phyloP scores from a whole-genome alignment of 2,797 vertebrate species.

The Pseudomugil tenellus region DNA sequence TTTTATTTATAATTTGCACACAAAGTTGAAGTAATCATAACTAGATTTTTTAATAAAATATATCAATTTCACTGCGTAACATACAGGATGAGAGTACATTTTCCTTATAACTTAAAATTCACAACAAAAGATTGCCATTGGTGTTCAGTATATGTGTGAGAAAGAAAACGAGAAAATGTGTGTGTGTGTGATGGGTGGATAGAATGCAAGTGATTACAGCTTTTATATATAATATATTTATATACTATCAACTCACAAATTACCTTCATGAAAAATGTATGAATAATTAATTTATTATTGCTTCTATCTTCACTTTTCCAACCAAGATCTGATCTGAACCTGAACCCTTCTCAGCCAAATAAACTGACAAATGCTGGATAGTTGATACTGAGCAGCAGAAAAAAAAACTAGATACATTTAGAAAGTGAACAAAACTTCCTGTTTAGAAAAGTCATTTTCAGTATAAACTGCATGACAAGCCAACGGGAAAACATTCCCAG shows the following conservation, averaged over 20 bases:
- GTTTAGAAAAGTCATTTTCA: slow-evolving; percentile 12
- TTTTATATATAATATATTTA: no score
- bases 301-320: no score
- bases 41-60: not conserved
- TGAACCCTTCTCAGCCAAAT: not conserved
- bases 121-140: not conserved
- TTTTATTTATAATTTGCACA: not conserved
- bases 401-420: not conserved
- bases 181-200: no score
- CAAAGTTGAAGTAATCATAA: not conserved
- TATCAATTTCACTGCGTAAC: not conserved
- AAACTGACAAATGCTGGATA: not conserved
- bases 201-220: no score
- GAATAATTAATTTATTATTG: not conserved
- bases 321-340: not conserved
- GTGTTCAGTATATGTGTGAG: no score
- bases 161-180: no score
- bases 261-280: no score
- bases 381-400: no score
- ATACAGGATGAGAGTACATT: no score
- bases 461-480: not conserved
- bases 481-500: not conserved
- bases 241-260: no score
- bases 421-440: not conserved
- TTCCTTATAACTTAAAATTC: not conserved